Evolutionary conservation across 2,113 vertebrate species (phyloP), one percentile per base, ranked within the genome.

Genomic region (Rhinoderma darwinii): DNA sequence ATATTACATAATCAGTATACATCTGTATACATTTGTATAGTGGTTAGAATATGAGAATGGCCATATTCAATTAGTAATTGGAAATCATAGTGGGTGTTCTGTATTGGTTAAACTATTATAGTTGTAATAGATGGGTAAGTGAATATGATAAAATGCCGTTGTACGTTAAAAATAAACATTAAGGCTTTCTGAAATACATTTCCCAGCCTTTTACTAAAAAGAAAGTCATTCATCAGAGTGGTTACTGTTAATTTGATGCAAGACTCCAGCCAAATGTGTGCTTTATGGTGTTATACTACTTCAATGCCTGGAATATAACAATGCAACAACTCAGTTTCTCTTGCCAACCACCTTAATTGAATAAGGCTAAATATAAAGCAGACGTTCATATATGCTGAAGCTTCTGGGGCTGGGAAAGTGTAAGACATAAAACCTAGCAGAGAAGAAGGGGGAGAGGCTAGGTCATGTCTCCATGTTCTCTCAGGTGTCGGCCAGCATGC

Each of bases 401-500:
- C 68, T 75, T 75, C 77, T 89, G 92, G 93, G 93, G 89, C 92
- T 94, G 93, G 91, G 92, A 95, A 95, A 94, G 93, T 94, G 94
- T 94, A 92, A 88, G 92, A 94, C 94, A 91, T 92, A 95, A 94
- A 92, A 90, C 92, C 77, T 90, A 93, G 92, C 92, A 91, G 89
- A 89, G 81, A 79, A 5, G 15, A 88, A 78, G 88, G 89, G 83
- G 14, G 0, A 86, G 59, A 88, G 89, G 87, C 85, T 59, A 75
- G 84, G 86, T 88, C 90, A 0, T 0, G 90, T 88, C 90, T 61
- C 39, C 0, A 87, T 87, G 89, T 91, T 93, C 91, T 92, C 92
- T 95, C 93, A 93, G 94, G 93, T 95, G 93, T 92, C 93, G 37
- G 30, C 90, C 93, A 93, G 92, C 92, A 91, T 93, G 92, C 90